Evolutionary conservation across 2,797 vertebrate species (phyloP), one percentile per base, ranked within the genome.

Genomic region (Galago senegalensis): DNA sequence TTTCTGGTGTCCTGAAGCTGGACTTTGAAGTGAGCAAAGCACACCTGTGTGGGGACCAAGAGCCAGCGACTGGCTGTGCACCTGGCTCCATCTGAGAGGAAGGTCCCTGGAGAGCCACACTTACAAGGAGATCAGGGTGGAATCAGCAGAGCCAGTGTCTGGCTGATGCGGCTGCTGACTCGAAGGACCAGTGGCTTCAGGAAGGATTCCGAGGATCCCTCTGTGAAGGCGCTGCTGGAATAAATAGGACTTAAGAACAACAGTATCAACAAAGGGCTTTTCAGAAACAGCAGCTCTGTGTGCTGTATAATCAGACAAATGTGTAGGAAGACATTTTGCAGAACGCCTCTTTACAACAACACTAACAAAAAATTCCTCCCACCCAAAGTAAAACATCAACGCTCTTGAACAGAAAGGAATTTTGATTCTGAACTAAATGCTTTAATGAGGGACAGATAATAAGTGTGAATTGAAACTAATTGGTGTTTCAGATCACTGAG

Each of bases 391-490:
- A 94, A 97, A 94, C 93, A 96, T 95, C 97, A 94, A 61, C 82
- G 79, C 76, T 97, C 96, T 97, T 96, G 94, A 97, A 96, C 76
- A 79, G 87, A 88, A 91, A 67, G 86, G 93, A 97, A 98, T 97
- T 95, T 97, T 81, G 94, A 97, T 97, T 98, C 97, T 97, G 95
- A 98, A 98, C 86, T 97, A 98, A 98, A 97, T 87, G 92, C 97
- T 97, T 96, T 98, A 98, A 96, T 97, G 97, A 98, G 97, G 92
- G 94, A 94, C 91, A 90, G 96, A 98, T 98, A 98, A 98, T 98
- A 98, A 93, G 96, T 98, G 97, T 98, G 98, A 98, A 98, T 98
- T 97, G 97, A 98, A 98, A 98, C 97, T 98, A 98, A 98, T 98
- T 98, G 97, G 97, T 97, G 97, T 98, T 98, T 98, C 98, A 98